Conservation (phyloP, 2,113 vertebrate genomes). For the Solenodon paradoxus region DNA sequence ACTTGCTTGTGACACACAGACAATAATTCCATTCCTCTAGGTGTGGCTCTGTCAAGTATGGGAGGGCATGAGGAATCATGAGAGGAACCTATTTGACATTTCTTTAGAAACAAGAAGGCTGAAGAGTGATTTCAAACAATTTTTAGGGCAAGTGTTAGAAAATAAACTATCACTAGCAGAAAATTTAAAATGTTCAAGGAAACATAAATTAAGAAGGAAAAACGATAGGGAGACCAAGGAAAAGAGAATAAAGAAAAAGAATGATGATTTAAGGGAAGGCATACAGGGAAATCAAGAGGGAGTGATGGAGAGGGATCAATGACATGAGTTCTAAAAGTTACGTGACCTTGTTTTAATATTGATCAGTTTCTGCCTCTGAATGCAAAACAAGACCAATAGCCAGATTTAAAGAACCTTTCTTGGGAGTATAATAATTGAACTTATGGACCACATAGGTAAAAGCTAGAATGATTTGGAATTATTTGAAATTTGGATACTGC, state of each 20-base stretch:
- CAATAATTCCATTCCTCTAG: neutral
- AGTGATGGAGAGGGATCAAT: neutral
- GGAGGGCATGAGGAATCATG: neutral
- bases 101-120: neutral
- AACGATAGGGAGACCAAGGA: neutral
- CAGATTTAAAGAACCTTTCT: slow-evolving; percentile 10
- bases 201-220: neutral
- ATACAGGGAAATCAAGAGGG: neutral
- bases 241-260: neutral
- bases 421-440: neutral
- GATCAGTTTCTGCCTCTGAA: slow-evolving; percentile 24
- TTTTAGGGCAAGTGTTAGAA: slow-evolving; percentile 16
- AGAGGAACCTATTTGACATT: neutral
- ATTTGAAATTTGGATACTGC: slow-evolving; percentile 30
- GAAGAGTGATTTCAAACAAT: slow-evolving; percentile 7
- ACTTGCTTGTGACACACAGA: slow-evolving; percentile 9
- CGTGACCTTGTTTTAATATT: slow-evolving; percentile 29
- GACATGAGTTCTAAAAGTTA: slow-evolving; percentile 8
- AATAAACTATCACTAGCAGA: neutral
- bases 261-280: neutral
- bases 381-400: neutral
- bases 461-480: neutral
- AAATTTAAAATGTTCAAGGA: neutral
- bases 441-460: slow-evolving; percentile 23
- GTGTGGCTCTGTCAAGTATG: neutral